Evolutionary conservation across 2,888 invertebrate genomes (phyloP).

Genomic region (Lordiphosa fenestrarum): DNA sequence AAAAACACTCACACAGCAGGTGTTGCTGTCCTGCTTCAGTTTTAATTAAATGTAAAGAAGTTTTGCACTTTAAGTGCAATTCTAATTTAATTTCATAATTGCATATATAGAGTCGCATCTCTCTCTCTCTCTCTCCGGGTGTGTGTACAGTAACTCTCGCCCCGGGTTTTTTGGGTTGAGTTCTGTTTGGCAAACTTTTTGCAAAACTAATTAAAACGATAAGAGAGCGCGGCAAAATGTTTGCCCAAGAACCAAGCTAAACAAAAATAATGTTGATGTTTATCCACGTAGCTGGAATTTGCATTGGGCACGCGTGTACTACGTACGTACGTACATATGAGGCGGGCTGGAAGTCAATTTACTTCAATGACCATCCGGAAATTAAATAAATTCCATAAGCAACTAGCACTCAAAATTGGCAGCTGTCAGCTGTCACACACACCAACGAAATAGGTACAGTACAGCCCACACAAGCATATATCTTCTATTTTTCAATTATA

Average conservation of each 20-base stretch:
- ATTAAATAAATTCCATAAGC: conserved; percentile 65
- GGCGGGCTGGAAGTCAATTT: conserved; percentile 39
- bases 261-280: conserved; percentile 13
- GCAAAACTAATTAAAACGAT: conserved; percentile 68
- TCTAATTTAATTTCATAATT: conserved; percentile 40
- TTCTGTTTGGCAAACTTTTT: conserved; percentile 54
- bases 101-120: conserved; percentile 7
- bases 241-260: conserved; percentile 26
- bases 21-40: conserved; percentile 22
- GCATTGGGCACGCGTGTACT: not conserved
- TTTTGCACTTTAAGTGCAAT: conserved; percentile 33
- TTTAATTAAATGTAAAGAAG: conserved; percentile 63
- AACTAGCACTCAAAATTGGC: conserved; percentile 51
- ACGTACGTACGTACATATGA: conserved; percentile 4
- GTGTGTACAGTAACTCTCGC: too few species aligned
- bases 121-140: not conserved
- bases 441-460: conserved; percentile 35
- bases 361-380: conserved; percentile 55
- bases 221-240: conserved; percentile 42
- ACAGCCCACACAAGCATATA: conserved; percentile 15
- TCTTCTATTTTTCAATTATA: too few species aligned
- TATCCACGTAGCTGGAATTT: too few species aligned
- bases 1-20: conserved; percentile 15
- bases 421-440: conserved; percentile 60
- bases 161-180: not conserved